These are phyloP conservation scores for Yasuhikotakia modesta DNA, from an alignment of 2,797 vertebrate genomes.

Conservation along the genomic window DNA sequence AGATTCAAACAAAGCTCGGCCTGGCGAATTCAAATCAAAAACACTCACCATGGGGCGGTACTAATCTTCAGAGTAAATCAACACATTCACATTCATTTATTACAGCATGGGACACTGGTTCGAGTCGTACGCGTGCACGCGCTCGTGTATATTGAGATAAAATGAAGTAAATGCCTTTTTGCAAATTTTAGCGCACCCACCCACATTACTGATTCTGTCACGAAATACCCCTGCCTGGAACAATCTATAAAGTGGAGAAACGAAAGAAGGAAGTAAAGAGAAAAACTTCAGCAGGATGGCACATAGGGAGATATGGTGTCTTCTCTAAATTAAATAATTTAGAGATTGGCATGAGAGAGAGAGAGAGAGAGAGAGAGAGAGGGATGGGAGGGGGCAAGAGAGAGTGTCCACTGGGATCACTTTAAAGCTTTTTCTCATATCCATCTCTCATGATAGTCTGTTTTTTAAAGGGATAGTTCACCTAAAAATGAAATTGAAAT, in stretches of 20 bases:
- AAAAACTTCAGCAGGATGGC: slow-evolving; percentile 56
- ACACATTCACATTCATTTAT: slow-evolving; percentile 60
- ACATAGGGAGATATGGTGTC: slow-evolving; percentile 61
- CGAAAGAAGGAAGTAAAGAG: slow-evolving; percentile 38
- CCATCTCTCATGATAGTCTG: slow-evolving; percentile 43
- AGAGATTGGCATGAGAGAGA: slow-evolving; percentile 55
- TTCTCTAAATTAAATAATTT: slow-evolving; percentile 63
- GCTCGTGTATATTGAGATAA: slow-evolving; percentile 50
- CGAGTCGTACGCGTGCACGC: slow-evolving; percentile 39
- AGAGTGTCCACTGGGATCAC: slow-evolving; percentile 47
- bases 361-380: slow-evolving; percentile 28
- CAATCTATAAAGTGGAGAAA: slow-evolving; percentile 55
- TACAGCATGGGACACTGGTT: slow-evolving; percentile 52
- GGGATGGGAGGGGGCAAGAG: neutral
- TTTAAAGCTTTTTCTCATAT: slow-evolving; percentile 52
- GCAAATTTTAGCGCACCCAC: slow-evolving; percentile 53
- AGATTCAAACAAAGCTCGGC: slow-evolving; percentile 58
- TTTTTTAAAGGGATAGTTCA: slow-evolving; percentile 37
- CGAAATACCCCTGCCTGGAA: slow-evolving; percentile 49
- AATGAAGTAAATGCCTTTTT: slow-evolving; percentile 59
- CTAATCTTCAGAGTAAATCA: slow-evolving; percentile 65
- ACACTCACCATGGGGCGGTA: slow-evolving; percentile 54
- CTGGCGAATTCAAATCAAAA: slow-evolving; percentile 64
- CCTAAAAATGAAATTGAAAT: slow-evolving; percentile 4
- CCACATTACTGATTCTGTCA: slow-evolving; percentile 48